phyloP scores from a whole-genome alignment of 2,113 vertebrate genomes.

The Tringa solitaria region DNA sequence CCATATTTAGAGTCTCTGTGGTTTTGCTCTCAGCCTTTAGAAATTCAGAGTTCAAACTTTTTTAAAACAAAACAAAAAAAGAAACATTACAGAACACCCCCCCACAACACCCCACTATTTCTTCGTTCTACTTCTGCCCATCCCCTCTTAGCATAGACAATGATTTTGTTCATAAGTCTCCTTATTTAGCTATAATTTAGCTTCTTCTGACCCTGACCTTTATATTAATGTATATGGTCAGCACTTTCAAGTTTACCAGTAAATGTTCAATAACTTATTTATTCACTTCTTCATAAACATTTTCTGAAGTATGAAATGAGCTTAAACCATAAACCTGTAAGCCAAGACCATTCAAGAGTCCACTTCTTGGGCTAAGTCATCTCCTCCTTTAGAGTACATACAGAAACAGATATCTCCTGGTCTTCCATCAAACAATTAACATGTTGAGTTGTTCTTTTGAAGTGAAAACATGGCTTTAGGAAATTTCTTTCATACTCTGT shows the following conservation, averaged over 20 bases:
- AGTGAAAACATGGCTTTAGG: background rate
- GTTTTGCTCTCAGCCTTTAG: background rate
- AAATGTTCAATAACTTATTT: background rate
- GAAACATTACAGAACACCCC: accelerated
- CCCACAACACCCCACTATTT: accelerated
- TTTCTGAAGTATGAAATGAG: background rate
- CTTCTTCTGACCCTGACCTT: background rate
- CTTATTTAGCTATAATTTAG: background rate
- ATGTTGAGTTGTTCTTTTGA: background rate
- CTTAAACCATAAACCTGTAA: background rate
- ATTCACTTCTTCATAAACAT: background rate
- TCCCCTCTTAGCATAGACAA: background rate
- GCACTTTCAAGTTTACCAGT: background rate
- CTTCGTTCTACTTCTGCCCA: background rate
- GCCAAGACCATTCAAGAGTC: background rate
- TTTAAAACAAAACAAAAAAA: background rate
- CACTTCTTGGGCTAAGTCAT: background rate
- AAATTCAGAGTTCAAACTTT: background rate
- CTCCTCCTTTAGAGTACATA: background rate
- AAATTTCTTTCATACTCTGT: background rate
- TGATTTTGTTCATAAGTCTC: background rate
- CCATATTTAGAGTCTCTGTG: background rate
- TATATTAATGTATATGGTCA: background rate
- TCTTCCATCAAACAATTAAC: background rate
- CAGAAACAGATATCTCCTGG: background rate